Conservation (phyloP, 2,888 invertebrate species). For the Allolobophora icterica region DNA sequence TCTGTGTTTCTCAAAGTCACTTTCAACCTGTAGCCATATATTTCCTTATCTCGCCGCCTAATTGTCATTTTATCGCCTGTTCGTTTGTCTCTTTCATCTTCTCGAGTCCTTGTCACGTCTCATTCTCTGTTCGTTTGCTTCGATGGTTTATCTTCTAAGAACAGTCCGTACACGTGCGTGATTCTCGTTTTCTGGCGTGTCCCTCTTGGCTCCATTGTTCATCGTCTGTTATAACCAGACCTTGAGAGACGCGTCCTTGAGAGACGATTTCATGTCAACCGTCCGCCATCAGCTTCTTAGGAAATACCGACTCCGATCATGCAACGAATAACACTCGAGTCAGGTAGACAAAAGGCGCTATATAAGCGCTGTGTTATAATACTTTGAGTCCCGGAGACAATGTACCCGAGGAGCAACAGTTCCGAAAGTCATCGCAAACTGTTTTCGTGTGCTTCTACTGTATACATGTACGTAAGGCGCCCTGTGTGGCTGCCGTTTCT, state of each 20-base stretch:
- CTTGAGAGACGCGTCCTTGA: background rate
- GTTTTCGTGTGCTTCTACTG: too few species aligned
- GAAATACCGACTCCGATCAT: background rate
- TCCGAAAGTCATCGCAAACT: background rate
- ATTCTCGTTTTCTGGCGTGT: background rate
- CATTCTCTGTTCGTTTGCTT: background rate
- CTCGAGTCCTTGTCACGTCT: background rate
- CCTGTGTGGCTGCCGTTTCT: too few species aligned
- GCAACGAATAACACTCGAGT: background rate
- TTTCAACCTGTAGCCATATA: too few species aligned
- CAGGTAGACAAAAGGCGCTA: background rate
- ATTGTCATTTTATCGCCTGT: slow-evolving; percentile 12
- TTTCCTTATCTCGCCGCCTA: background rate
- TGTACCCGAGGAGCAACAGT: background rate
- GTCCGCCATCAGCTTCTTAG: background rate
- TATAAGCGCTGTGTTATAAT: background rate
- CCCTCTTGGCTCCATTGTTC: background rate
- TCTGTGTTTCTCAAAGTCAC: background rate
- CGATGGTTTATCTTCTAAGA: background rate
- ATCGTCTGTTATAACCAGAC: background rate
- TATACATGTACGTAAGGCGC: too few species aligned
- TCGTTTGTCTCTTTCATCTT: background rate
- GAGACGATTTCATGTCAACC: background rate
- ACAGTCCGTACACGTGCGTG: background rate
- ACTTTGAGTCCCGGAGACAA: too few species aligned